Evolutionary conservation across 1,140 invertebrate genomes (phyloP).

Genomic region (Lordiphosa clarofinis): DNA sequence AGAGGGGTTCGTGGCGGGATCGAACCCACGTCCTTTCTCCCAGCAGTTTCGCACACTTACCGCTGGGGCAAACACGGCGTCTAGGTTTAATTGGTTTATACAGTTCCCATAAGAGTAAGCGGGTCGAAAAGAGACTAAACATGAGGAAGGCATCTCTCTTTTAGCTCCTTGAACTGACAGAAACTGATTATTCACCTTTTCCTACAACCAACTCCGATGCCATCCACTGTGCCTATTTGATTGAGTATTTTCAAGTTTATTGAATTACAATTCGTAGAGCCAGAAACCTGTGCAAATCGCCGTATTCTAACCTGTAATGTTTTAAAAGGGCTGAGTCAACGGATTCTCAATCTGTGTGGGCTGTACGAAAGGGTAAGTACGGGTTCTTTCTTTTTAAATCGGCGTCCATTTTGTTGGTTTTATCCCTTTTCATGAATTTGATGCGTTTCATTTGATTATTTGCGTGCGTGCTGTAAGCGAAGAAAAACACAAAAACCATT

Average conservation of each 20-base stretch:
- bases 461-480: constrained; percentile 51
- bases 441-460: constrained; percentile 76
- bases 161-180: too few species aligned
- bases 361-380: constrained; percentile 13
- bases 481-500: constrained; percentile 44
- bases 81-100: too few species aligned
- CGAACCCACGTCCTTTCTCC: too few species aligned
- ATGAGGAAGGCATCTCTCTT: too few species aligned
- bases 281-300: constrained; percentile 40
- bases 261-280: constrained; percentile 32
- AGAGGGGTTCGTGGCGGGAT: too few species aligned
- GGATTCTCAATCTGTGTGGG: constrained; percentile 35
- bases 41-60: too few species aligned
- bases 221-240: constrained; percentile 32
- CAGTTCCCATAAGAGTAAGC: too few species aligned
- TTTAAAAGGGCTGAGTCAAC: constrained; percentile 47
- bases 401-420: constrained; percentile 52
- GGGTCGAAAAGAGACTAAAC: too few species aligned
- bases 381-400: constrained; percentile 57
- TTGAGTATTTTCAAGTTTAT: constrained; percentile 43
- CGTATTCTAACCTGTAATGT: too few species aligned
- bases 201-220: too few species aligned
- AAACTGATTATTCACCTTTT: too few species aligned
- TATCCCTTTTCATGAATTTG: constrained; percentile 72
- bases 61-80: too few species aligned